phyloP scores from a whole-genome alignment of 2,888 invertebrate species.

The Phymatocera aterrima region DNA sequence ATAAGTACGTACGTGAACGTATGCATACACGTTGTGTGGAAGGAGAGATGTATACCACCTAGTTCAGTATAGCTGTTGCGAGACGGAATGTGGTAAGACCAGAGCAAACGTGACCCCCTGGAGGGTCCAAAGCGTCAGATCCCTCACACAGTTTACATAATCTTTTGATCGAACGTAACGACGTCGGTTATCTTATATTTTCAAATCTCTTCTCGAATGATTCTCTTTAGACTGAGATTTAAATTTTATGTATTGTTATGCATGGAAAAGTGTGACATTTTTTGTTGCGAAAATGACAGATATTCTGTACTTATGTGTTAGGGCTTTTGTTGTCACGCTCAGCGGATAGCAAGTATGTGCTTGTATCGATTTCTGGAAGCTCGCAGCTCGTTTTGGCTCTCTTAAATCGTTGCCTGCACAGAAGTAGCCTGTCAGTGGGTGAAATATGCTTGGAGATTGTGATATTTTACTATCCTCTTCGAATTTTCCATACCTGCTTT shows the following conservation, averaged over 20 bases:
- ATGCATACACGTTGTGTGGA: too few species aligned
- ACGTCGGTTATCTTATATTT: neutral
- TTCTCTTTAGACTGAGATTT: conserved; percentile 24
- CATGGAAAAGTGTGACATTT: neutral
- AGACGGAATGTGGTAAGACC: conserved; percentile 23
- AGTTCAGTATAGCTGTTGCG: neutral
- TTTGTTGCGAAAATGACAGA: neutral
- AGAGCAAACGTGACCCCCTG: conserved; percentile 28
- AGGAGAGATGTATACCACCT: neutral
- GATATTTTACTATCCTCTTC: neutral
- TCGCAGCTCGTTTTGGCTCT: neutral
- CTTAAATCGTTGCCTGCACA: conserved; percentile 30
- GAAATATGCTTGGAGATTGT: neutral
- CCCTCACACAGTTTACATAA: conserved; percentile 4
- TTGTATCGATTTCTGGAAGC: conserved; percentile 11
- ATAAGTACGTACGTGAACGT: too few species aligned
- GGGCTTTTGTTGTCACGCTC: conserved; percentile 18
- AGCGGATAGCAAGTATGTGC: conserved; percentile 3
- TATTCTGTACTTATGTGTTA: conserved; percentile 3
- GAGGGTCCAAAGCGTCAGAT: conserved; percentile 3
- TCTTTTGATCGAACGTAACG: conserved; percentile 22
- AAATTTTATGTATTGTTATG: neutral
- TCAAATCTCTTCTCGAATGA: neutral
- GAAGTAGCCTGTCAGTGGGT: neutral
- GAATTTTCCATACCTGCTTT: neutral